A percentile compares a stretch with the other conserved stretches of the same genome.
phyloP scores from a whole-genome alignment of 2,113 vertebrate species.

The Alaudala cheleensis region DNA sequence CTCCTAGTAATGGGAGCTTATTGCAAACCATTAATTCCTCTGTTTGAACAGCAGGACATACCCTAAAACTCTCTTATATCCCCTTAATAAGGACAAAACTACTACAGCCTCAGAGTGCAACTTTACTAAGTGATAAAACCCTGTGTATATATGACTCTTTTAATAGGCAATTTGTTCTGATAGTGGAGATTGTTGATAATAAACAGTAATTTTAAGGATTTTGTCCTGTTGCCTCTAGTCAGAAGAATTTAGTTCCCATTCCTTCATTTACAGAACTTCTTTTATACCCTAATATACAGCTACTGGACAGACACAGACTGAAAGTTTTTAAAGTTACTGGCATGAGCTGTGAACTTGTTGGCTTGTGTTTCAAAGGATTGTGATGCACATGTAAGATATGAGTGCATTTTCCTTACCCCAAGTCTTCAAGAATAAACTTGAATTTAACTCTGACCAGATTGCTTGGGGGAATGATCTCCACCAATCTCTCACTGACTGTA shows the following conservation, averaged over 20 bases:
- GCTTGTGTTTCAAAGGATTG: background rate
- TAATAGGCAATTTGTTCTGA: background rate
- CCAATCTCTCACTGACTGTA: background rate
- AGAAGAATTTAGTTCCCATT: background rate
- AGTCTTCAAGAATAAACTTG: background rate
- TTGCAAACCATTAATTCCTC: background rate
- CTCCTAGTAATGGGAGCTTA: background rate
- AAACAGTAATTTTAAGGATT: background rate
- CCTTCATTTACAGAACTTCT: background rate
- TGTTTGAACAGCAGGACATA: background rate
- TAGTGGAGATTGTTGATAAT: background rate
- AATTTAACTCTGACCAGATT: background rate
- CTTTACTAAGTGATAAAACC: background rate
- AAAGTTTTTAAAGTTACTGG: background rate
- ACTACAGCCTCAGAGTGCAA: background rate
- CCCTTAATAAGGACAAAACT: background rate
- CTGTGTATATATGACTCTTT: background rate
- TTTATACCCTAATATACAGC: background rate
- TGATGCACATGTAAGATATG: fast-evolving
- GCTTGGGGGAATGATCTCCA: background rate
- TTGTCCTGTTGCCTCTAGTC: background rate
- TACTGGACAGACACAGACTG: background rate
- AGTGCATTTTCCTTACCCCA: background rate
- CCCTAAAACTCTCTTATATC: background rate
- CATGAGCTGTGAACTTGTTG: background rate